Base-by-base conservation (phyloP, 2,797 vertebrate species). In the Galagoides demidoff region DNA sequence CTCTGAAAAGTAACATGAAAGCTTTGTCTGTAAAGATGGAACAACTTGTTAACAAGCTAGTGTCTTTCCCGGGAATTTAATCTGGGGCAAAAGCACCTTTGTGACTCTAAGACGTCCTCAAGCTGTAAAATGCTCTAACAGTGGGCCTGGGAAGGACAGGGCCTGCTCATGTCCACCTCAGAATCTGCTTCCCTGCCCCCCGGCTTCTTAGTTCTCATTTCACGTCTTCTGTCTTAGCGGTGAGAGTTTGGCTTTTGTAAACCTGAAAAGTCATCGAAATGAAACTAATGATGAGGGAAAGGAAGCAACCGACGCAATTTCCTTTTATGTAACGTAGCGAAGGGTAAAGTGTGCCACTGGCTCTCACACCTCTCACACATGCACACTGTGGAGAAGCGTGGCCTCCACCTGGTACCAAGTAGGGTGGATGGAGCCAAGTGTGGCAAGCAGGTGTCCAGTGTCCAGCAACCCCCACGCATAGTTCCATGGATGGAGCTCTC, bases 381-480 rank as follows among this genome's bases (percentile, higher is more conserved):
- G 7, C 31, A 83, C 79, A 23, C 13, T 49, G 39, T 9, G 45
- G 43, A 14, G 43, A 45, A 43, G 25, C 0, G 5, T 0, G 7
- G 16, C n/a, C 89, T n/a, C 34, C 59, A 31, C 71, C 16, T 19
- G 2, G 16, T 0, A 3, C n/a, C 13, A 19, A 37, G 43, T 19
- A 25, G 29, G 29, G 66, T 0, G 2, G 64, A 29, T 0, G 25
- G 68, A 34, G 68, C 17, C 27, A 4, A 0, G 29, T 1, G n/a
- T 11, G 59, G 25, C 0, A 2, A 10, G 17, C 23, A 17, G 71
- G 25, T 31, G 9, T 17, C 1, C 34, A 14, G 13, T 9, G 9
- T 1, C 31, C 0, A 7, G 1, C 1, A 9, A 12, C 0, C 1
- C 5, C 43, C 4, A 27, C 45, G 37, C 0, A 2, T 9, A 5